Evolutionary conservation across 2,113 vertebrate genomes (phyloP).

Genomic region (Cyrtonyx montezumae): DNA sequence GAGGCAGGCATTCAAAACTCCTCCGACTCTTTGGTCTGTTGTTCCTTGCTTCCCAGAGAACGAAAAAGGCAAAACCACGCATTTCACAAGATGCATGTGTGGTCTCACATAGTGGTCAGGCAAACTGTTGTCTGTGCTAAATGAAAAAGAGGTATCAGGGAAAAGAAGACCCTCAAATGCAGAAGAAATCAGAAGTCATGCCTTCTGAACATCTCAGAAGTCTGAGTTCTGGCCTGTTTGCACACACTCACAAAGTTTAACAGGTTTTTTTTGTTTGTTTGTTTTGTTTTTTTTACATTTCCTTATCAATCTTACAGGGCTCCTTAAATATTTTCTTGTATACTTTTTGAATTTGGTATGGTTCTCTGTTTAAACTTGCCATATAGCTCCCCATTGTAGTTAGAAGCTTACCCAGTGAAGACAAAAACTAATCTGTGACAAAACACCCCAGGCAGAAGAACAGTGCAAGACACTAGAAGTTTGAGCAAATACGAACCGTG

Average conservation of each 20-base stretch:
- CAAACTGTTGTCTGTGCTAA: background rate
- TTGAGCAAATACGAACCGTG: background rate
- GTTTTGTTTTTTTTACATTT: background rate
- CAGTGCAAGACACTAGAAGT: background rate
- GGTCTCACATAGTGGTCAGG: background rate
- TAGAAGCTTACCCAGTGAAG: background rate
- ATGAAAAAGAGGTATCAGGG: background rate
- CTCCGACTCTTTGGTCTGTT: background rate
- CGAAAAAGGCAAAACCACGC: background rate
- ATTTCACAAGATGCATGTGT: background rate
- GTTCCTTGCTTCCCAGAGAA: background rate
- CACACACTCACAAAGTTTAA: background rate
- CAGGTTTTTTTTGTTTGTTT: too few relatives aligned
- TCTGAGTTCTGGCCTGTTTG: background rate
- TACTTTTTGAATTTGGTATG: background rate
- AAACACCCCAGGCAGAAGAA: background rate
- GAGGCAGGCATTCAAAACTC: background rate
- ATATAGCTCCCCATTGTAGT: background rate
- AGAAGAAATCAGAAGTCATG: background rate
- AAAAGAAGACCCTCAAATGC: background rate
- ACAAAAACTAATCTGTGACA: background rate
- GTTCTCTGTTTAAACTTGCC: background rate
- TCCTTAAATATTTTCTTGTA: background rate
- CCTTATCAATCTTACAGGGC: background rate
- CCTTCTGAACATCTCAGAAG: background rate